These are phyloP conservation scores for Rhagophthalmus giganteus DNA, from an alignment of 2,888 invertebrate species.

Conservation along the genomic window DNA sequence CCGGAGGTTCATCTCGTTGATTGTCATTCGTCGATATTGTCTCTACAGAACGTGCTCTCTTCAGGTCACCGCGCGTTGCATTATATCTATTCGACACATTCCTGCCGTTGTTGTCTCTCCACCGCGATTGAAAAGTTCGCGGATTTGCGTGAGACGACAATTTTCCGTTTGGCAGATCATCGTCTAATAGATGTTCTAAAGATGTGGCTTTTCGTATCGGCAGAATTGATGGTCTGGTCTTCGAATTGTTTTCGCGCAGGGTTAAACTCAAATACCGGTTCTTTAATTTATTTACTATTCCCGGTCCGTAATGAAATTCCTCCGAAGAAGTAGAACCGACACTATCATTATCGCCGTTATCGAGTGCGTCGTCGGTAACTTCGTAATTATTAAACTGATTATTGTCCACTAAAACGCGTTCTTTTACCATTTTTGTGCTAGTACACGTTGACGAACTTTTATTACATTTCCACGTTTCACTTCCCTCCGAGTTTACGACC, in stretches of 20 bases:
- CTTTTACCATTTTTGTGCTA: slow-evolving; percentile 57
- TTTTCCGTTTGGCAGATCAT: slow-evolving; percentile 53
- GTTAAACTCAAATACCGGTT: slow-evolving; percentile 86
- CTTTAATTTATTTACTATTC: slow-evolving; percentile 85
- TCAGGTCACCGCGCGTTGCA: slow-evolving; percentile 66
- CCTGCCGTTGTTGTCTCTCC: slow-evolving; percentile 43
- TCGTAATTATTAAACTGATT: slow-evolving; percentile 29
- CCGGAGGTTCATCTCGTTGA: slow-evolving; percentile 29
- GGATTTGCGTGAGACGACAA: slow-evolving; percentile 29
- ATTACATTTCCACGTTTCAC: slow-evolving; percentile 41
- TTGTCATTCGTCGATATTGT: slow-evolving; percentile 71
- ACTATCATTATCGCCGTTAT: slow-evolving; percentile 38
- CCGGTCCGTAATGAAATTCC: slow-evolving; percentile 88
- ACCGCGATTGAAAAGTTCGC: slow-evolving; percentile 39
- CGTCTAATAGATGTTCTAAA: slow-evolving; percentile 81
- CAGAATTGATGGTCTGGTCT: slow-evolving; percentile 68
- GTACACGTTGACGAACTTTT: slow-evolving; percentile 36
- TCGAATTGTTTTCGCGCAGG: slow-evolving; percentile 70
- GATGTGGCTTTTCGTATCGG: slow-evolving; percentile 78
- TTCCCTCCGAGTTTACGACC: slow-evolving; percentile 41
- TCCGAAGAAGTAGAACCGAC: slow-evolving; percentile 66
- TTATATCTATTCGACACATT: slow-evolving; percentile 56
- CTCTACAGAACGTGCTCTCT: slow-evolving; percentile 85
- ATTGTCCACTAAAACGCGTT: slow-evolving; percentile 51
- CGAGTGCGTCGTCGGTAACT: slow-evolving; percentile 37